Base-by-base conservation (phyloP, 2,888 invertebrate species). In the Brachypterus glaber region DNA sequence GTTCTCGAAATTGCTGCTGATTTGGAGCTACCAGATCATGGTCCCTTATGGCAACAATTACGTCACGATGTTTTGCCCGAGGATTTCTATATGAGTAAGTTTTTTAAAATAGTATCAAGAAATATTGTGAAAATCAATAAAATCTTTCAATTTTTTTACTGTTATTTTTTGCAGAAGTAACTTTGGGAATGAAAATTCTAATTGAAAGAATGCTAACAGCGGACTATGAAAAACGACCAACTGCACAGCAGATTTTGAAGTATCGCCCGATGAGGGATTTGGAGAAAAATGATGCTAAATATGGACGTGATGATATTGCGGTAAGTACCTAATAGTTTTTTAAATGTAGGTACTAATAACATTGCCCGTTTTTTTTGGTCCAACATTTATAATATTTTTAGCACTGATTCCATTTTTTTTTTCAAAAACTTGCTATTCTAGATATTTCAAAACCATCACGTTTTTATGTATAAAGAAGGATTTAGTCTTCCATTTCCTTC, bases 1-100 rank as follows among this genome's bases (percentile, higher is more conserved):
- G 71, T 83, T 44, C 58, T 86, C 34, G 84, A 86, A 58, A 55
- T 85, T 27, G 74, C 80, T 1, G 74, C 76, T 46, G 80, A 80
- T 62, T 68, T 84, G 41, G 76, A 79, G 47, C 62, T 86, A 38
- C 85, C 85, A 1, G 63, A 71, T 26, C 72, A 76, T 48, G 84
- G 82, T 1, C 71, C 72, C 1, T 63, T 74, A 16, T 86, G 85
- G 85, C 81, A 81, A 27, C 50, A 54, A 26, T 33, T 57, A 7
- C 44, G 57, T 7, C 46, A 49, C 27, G 41, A 47, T 14, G 31
- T 44, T 4, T 44, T 53, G 35, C 56, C 55, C 5, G 15, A 33
- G 11, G 15, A 30, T 2, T 53, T 53, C 41, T 49, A 53, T 41
- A 41, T 49, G 7, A 45, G 54, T 54, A 50, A 47, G 48, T 42